Evolutionary conservation across 2,797 vertebrate genomes (phyloP).

Genomic region (Pangasius krempfi): DNA sequence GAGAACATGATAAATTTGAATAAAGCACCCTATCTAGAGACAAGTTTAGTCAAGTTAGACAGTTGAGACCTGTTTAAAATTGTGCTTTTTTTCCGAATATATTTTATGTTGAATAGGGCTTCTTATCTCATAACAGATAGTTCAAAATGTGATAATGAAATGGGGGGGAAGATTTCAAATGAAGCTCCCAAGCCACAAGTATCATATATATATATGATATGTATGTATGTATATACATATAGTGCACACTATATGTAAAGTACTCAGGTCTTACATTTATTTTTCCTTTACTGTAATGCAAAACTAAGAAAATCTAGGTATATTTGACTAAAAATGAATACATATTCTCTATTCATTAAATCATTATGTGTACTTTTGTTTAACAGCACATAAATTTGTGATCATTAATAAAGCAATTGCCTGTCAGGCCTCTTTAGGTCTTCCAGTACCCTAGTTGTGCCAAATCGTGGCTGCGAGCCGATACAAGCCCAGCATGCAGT

Average conservation of each 20-base stretch:
- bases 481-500: constrained; percentile 50
- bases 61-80: constrained; percentile 34
- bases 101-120: not conserved
- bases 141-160: not conserved
- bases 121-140: not conserved
- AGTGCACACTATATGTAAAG: not conserved
- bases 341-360: not conserved
- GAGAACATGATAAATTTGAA: constrained; percentile 47
- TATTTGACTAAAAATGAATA: not conserved
- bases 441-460: constrained; percentile 42
- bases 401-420: constrained; percentile 22
- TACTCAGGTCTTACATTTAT: not conserved
- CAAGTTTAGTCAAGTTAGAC: constrained; percentile 54
- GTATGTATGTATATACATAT: too few relatives aligned
- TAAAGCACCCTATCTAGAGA: constrained; percentile 39
- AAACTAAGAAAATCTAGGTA: not conserved
- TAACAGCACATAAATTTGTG: not conserved
- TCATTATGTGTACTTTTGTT: not conserved
- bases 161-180: too few relatives aligned
- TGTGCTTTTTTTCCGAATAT: not conserved
- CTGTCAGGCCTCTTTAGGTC: constrained; percentile 26
- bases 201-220: too few relatives aligned
- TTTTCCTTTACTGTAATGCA: not conserved
- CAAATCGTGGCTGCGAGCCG: constrained; percentile 40
- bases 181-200: not conserved